Evolutionary conservation across 2,113 vertebrate genomes (phyloP), one percentile per base, ranked within the genome.

Genomic region (Lipophrys pholis): DNA sequence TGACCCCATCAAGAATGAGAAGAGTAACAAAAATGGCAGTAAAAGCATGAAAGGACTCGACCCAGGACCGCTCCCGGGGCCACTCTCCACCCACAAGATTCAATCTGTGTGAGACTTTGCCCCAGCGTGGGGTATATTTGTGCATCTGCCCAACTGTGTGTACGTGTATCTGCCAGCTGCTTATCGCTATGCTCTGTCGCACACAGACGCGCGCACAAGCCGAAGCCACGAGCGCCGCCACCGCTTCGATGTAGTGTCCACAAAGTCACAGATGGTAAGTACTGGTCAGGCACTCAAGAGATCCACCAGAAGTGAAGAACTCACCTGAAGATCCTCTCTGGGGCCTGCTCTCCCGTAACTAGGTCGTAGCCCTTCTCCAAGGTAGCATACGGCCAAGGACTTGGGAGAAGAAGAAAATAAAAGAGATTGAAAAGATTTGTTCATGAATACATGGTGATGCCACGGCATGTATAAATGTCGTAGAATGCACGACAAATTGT

Each of bases 311-410:
- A 77, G 57, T 51, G 38, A 55, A 46, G 54, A 51, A 82, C 91
- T 93, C 92, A 99, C 98, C 98, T 97, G 95, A 99, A 97, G 64
- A 99, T 99, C 88, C 96, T 98, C 92, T 99, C 98, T 0, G 98
- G 97, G 0, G 98, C 96, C 85, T 99, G 98, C 69, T 97, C 95
- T 51, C 97, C 97, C 1, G 97, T 99, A 64, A 99, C 97, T 87
- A 99, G 89, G 87, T 99, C 97, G 0, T 99, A 99, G 41, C 98
- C 98, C 57, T 95, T 95, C 85, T 99, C 98, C 0, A 99, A 92
- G 0, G 97, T 97, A 0, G 96, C 97, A 52, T 99, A 99, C 6
- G 98, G 98, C 98, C 98, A 99, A 0, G 98, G 98, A 75, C 97
- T 99, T 85, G 1, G 46, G 69, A 54, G 83, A 2, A 67, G 40